Base-by-base conservation (phyloP, 2,888 invertebrate species). In the Aelia acuminata region DNA sequence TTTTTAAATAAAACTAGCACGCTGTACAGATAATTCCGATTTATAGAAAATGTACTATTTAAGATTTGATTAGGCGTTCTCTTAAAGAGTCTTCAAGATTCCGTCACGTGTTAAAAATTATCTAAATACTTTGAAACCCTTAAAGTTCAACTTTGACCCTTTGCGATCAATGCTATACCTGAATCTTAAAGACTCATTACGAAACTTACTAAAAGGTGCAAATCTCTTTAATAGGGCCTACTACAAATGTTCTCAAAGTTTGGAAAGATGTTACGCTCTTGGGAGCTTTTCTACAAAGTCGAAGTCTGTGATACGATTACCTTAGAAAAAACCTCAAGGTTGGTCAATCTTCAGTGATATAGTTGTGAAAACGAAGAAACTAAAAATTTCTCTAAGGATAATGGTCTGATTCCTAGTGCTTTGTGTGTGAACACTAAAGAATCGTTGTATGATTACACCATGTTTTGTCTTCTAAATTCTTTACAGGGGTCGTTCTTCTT, bases 161-260 rank as follows among this genome's bases (percentile, higher is more conserved):
- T 35, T 31, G 13, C 57, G 11, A 57, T 57, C 26, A 57, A 26
- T 57, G 35, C 63, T 20, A 13, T 11, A 57, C 10, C 26, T 26
- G 57, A 57, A 57, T 57, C 13, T 57, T 57, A 57, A 57, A 31
- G 63, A 70, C 63, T 35, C 4, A 70, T 70, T 70, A 70, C 63
- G 35, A 70, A 70, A 70, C 31, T 35, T 31, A 3, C 63, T 35
- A 35, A 70, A 35, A 70, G 63, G 35, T 35, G 63, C 63, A 70
- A 70, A 70, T 35, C 63, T 70, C 35, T 35, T 31, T 11, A 70
- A 70, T 35, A 70, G 63, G 35, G 35, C 63, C 63, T 0, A 31
- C 35, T 70, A 70, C 63, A 70, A 70, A 35, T 70, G 31, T 70
- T 70, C 13, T 70, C 7, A 0, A 70, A 70, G 31, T 70, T 70